Evolutionary conservation across 1,140 invertebrate species (phyloP).

Genomic region (Eciton burchellii): DNA sequence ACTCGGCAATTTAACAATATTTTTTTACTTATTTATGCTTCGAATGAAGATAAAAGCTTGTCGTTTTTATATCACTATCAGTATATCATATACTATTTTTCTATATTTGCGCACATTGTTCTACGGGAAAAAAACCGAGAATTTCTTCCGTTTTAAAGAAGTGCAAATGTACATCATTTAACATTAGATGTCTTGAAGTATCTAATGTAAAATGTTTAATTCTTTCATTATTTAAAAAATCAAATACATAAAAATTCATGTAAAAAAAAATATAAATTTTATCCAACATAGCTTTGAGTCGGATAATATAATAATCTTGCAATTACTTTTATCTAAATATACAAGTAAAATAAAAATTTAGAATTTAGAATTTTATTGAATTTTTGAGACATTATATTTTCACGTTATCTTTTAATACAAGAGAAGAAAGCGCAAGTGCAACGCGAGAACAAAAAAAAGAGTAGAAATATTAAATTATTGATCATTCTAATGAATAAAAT

Average conservation of each 20-base stretch:
- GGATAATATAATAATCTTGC: neutral
- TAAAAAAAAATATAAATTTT: neutral
- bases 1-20: conserved; percentile 18
- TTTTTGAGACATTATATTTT: conserved; percentile 1
- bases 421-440: neutral
- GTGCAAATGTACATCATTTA: neutral
- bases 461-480: neutral
- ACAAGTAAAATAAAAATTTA: neutral
- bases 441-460: neutral
- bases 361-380: neutral
- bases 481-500: conserved; percentile 24
- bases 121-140: too few species aligned
- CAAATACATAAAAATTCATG: neutral
- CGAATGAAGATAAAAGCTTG: conserved; percentile 29
- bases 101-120: neutral
- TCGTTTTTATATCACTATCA: conserved; percentile 16
- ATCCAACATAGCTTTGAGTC: conserved; percentile 23
- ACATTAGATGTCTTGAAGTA: neutral
- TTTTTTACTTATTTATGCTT: conserved; percentile 39
- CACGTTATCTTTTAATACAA: neutral
- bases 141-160: too few species aligned
- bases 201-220: neutral
- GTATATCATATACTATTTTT: neutral
- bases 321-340: neutral
- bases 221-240: conserved; percentile 11